Evolutionary conservation across 2,797 vertebrate species (phyloP), one percentile per base, ranked within the genome.

Genomic region (Sphaeramia orbicularis): DNA sequence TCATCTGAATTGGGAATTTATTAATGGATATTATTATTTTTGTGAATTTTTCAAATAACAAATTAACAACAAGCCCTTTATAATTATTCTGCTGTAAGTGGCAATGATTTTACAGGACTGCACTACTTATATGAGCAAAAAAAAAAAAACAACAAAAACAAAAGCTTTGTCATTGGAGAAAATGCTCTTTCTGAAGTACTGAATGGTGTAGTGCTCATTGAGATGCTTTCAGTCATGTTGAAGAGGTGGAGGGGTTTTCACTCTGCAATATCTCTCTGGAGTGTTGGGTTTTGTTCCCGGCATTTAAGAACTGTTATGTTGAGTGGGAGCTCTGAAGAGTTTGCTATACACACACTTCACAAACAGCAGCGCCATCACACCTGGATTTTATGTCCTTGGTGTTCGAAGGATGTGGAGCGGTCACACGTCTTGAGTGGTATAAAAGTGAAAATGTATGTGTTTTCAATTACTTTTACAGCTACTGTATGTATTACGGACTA

Each of bases 241-340:
- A 66, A n/a, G 42, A 41, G 19, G 30, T 47, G 30, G 42, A 41
- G n/a, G 19, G 40, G 21, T 54, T 62, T 65, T 54, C 45, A 35
- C 4, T 24, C 21, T 14, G 14, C 7, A 52, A 57, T 42, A 44
- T 48, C 35, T 60, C 55, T 61, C 36, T 24, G 16, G 47, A 64
- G 24, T 50, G 40, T 58, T 51, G 10, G 12, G 48, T 65, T 65
- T 61, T 7, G 0, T 56, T 57, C 15, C 38, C 45, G 7, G 44
- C 43, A 16, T 40, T 35, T n/a, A 16, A 45, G 15, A 71, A 21
- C 1, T 27, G 36, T 40, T 35, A 41, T 65, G 56, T 76, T 13
- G 38, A 54, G 48, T 57, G 21, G 63, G 58, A 57, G 32, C 12
- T 47, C 18, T 59, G 43, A 16, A 35, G 43, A 14, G 9, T 52